Conservation (phyloP, 2,888 invertebrate genomes). For the Erebia palarica region DNA sequence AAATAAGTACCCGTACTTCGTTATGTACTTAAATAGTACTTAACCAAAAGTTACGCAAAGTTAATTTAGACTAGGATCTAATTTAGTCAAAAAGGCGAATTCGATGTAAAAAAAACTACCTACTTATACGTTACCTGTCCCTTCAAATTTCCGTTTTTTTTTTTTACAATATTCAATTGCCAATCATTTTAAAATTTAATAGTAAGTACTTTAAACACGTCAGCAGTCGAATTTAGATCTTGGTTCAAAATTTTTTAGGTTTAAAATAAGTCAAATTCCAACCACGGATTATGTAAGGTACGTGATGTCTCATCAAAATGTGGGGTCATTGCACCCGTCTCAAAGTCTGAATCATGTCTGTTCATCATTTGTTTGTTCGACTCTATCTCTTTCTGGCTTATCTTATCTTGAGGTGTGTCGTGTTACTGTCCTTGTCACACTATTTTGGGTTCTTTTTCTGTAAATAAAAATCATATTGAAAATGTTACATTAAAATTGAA, state of each 20-base stretch:
- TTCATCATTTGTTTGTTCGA: constrained; percentile 54
- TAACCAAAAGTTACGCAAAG: too few relatives aligned
- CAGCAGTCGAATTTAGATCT: constrained; percentile 17
- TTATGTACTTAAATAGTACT: too few relatives aligned
- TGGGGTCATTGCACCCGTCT: constrained; percentile 53
- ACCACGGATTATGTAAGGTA: constrained; percentile 28
- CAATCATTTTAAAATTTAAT: constrained; percentile 32
- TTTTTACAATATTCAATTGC: constrained; percentile 30
- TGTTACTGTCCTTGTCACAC: constrained; percentile 41
- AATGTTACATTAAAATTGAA: too few relatives aligned
- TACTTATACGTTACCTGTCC: background rate
- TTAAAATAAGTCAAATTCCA: constrained; percentile 25
- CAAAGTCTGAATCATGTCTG: constrained; percentile 58
- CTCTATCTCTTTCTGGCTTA: constrained; percentile 47
- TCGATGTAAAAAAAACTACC: too few relatives aligned
- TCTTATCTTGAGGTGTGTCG: constrained; percentile 47
- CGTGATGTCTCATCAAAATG: constrained; percentile 64
- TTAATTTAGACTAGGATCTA: too few relatives aligned
- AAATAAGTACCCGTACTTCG: too few relatives aligned
- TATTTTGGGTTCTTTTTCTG: constrained; percentile 22
- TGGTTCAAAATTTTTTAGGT: constrained; percentile 12
- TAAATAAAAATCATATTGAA: background rate
- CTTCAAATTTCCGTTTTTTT: background rate
- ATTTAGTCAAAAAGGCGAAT: too few relatives aligned
- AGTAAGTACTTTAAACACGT: too few relatives aligned